phyloP scores from a whole-genome alignment of 2,113 vertebrate genomes.

The Mugil cephalus region DNA sequence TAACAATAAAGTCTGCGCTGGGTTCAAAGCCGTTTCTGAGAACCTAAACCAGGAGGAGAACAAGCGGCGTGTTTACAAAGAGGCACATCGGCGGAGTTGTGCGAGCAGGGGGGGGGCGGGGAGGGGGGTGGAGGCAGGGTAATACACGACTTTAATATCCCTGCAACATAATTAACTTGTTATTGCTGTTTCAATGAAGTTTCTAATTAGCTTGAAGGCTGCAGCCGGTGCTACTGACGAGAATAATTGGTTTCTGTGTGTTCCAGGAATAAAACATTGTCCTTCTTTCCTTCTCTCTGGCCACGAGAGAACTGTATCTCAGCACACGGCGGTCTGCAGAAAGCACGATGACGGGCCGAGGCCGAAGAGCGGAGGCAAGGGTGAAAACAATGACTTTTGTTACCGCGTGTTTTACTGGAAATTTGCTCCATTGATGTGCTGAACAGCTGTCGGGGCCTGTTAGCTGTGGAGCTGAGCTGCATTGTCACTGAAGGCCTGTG shows the following conservation, averaged over 20 bases:
- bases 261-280: constrained; percentile 57
- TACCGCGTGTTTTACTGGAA: constrained; percentile 45
- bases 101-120: constrained; percentile 46
- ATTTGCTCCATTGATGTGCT: constrained; percentile 65
- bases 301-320: constrained; percentile 49
- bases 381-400: constrained; percentile 61
- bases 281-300: not conserved
- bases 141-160: constrained; percentile 73
- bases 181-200: constrained; percentile 76
- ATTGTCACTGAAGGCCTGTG: constrained; percentile 41
- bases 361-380: constrained; percentile 13
- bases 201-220: constrained; percentile 79
- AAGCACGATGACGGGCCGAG: constrained; percentile 2
- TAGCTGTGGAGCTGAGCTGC: constrained; percentile 52
- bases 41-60: constrained; percentile 23
- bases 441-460: constrained; percentile 58
- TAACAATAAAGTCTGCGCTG: constrained; percentile 30
- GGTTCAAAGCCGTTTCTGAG: constrained; percentile 30
- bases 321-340: not conserved
- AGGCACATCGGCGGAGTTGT: constrained; percentile 18
- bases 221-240: constrained; percentile 62
- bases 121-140: constrained; percentile 51
- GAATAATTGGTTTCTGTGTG: constrained; percentile 69
- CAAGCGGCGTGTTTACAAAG: constrained; percentile 40
- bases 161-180: constrained; percentile 79